Percentiles rank a stretch among this genome's conserved stretches.
Conservation (phyloP, 2,797 vertebrate genomes). For the Poeciliopsis presidionis region DNA sequence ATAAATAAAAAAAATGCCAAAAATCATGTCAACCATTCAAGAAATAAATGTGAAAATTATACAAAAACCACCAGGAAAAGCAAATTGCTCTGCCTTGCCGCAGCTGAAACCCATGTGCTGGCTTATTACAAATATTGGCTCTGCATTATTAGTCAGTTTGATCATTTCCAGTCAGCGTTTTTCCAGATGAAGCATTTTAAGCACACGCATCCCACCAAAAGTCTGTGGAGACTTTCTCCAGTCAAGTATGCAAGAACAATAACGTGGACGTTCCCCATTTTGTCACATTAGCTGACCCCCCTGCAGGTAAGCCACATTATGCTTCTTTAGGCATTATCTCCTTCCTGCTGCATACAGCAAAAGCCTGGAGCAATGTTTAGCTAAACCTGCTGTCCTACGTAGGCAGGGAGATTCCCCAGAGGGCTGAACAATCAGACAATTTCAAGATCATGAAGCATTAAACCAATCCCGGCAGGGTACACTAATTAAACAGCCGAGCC, state of each 20-base stretch:
- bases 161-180: conserved; percentile 58
- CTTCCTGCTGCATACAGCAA: conserved; percentile 68
- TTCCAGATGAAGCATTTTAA: conserved; percentile 33
- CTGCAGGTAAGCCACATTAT: conserved; percentile 26
- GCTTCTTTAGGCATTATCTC: conserved; percentile 57
- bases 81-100: conserved; percentile 23
- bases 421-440: conserved; percentile 96
- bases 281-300: conserved; percentile 52
- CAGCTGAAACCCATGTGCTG: conserved; percentile 37
- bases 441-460: conserved; percentile 99
- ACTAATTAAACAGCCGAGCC: conserved; percentile 99
- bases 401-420: conserved; percentile 87
- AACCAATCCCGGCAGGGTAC: conserved; percentile 98
- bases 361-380: conserved; percentile 88
- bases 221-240: conserved; percentile 25
- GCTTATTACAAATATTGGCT: conserved; percentile 63
- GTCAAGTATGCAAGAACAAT: conserved; percentile 27
- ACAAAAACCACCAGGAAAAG: conserved; percentile 25
- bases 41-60: conserved; percentile 14
- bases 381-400: conserved; percentile 85
- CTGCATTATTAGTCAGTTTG: conserved; percentile 67
- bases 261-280: conserved; percentile 34
- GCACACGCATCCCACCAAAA: conserved; percentile 38
- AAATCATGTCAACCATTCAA: not conserved
- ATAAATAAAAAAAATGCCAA: not conserved